These are phyloP conservation scores for Eurytoma adleriae DNA, from an alignment of 2,888 invertebrate genomes.

Conservation along the genomic window DNA sequence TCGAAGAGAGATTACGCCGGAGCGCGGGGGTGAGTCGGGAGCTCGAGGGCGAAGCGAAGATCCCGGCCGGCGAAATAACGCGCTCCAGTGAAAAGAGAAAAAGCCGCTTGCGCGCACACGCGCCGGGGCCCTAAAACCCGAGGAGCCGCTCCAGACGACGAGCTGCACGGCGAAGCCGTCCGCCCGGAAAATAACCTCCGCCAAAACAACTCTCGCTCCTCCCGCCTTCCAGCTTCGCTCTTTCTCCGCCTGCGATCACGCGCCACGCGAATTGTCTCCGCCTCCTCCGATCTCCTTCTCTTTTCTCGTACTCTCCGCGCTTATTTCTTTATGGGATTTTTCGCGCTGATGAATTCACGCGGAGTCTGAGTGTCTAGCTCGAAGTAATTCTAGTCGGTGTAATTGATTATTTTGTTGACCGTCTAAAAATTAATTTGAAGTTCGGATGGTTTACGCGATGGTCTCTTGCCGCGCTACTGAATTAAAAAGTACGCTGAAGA, in stretches of 20 bases:
- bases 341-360: too few relatives aligned
- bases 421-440: too few relatives aligned
- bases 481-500: too few relatives aligned
- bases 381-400: too few relatives aligned
- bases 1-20: slow-evolving; percentile 54
- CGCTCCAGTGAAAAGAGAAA: slow-evolving; percentile 52
- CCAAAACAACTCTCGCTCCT: slow-evolving; percentile 67
- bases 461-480: too few relatives aligned
- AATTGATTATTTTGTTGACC: too few relatives aligned
- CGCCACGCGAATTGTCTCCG: background rate
- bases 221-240: slow-evolving; percentile 48
- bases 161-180: slow-evolving; percentile 63
- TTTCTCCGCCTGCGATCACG: background rate
- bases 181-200: slow-evolving; percentile 73
- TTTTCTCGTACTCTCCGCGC: background rate
- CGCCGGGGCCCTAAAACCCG: slow-evolving; percentile 52
- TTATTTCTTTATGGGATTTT: too few relatives aligned
- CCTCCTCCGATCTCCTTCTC: background rate
- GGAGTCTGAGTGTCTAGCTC: too few relatives aligned
- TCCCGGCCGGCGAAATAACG: slow-evolving; percentile 48
- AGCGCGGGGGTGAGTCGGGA: slow-evolving; percentile 33
- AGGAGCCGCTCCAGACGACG: slow-evolving; percentile 55
- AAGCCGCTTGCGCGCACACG: slow-evolving; percentile 39
- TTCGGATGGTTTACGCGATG: too few relatives aligned
- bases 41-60: background rate